Base-by-base conservation (phyloP, 2,113 vertebrate genomes). In the Bettongia penicillata region DNA sequence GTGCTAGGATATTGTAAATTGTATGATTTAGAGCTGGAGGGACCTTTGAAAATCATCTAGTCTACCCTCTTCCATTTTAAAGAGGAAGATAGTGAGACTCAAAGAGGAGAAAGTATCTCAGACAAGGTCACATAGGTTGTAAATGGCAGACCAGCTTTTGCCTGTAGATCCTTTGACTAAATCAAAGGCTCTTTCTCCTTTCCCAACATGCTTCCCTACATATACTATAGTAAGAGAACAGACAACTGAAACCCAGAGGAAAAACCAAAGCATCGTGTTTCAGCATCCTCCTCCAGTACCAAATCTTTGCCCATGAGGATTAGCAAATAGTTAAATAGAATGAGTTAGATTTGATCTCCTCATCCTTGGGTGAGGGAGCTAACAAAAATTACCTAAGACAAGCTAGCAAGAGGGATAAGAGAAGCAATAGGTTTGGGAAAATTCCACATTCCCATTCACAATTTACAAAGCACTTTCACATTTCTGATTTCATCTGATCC, bases 361-460 rank as follows among this genome's bases (percentile, higher is more conserved):
- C 31, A 94, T 77, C 61, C 0, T 91, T 97, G 53, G 91, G 10
- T n/a, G 50, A 91, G 19, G 5, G 49, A 53, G 68, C 68, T 77
- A 77, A 77, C 22, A 94, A 96, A 93, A 57, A 14, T 11, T 91
- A 23, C 84, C 92, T 93, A 93, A 92, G 31, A 90, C 37, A 90
- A 12, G 68, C 68, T 84, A 84, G n/a, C 68, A 68, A 16, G 50
- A 90, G 25, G 31, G 94, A 68, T 8, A 31, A 24, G 37, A 90
- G 96, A 96, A 93, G 28, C 51, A 90, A 92, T 92, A 91, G 94
- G 57, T 68, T 96, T 92, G 94, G 1, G 37, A 93, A 94, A 96
- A 90, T 91, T 50, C 37, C 92, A 31, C 95, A 96, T 43, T 84
- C 68, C 22, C 7, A 43, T 84, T 23, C n/a, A n/a, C 68, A 84